Evolutionary conservation across 2,888 invertebrate species (phyloP).

Genomic region (Drosophila meridiana): DNA sequence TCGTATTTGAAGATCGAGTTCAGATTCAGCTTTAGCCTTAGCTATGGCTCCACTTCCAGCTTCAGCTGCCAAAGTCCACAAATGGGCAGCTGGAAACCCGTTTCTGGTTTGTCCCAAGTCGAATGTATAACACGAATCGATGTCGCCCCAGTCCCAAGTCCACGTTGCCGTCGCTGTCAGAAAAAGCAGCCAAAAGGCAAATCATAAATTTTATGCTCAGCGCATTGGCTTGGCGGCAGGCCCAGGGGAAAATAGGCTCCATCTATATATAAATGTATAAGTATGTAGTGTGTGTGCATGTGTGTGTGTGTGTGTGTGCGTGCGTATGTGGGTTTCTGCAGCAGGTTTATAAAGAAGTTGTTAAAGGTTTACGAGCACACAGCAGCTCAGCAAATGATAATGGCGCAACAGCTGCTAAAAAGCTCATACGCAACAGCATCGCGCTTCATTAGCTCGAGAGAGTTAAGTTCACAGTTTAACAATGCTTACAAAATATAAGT

Average conservation of each 20-base stretch:
- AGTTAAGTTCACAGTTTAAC: constrained; percentile 43
- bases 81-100: constrained; percentile 66
- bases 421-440: constrained; percentile 16
- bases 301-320: constrained; percentile 28
- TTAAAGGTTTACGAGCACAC: constrained; percentile 60
- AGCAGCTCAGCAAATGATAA: constrained; percentile 50
- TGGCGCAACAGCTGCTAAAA: constrained; percentile 58
- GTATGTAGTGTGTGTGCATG: constrained; percentile 9
- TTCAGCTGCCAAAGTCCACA: constrained; percentile 63
- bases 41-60: background rate
- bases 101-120: constrained; percentile 61
- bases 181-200: constrained; percentile 69
- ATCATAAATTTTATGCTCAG: constrained; percentile 77
- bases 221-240: constrained; percentile 33
- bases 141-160: constrained; percentile 58
- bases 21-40: constrained; percentile 5
- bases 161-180: constrained; percentile 49
- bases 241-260: constrained; percentile 33
- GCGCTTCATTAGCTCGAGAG: constrained; percentile 46
- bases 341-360: constrained; percentile 63
- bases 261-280: constrained; percentile 11
- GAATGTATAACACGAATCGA: constrained; percentile 57
- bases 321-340: constrained; percentile 35
- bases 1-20: constrained; percentile 49
- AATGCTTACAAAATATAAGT: constrained; percentile 34